Base-by-base conservation (phyloP, 2,888 invertebrate species). In the Clitarchus hookeri region DNA sequence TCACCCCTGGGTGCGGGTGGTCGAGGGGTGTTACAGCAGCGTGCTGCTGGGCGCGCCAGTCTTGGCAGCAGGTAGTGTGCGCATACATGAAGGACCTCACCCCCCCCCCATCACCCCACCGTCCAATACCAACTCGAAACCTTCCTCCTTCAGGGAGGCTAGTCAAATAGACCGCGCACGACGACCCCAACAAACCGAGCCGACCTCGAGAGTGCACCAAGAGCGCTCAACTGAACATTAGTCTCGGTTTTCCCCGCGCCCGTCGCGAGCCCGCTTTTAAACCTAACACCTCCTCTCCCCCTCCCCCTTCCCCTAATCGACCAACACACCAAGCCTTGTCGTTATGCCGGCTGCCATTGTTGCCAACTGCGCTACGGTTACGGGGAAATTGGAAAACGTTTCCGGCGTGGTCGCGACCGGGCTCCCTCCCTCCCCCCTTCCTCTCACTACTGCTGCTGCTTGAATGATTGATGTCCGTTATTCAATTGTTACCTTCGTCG, bases 401-500 rank as follows among this genome's bases (percentile, higher is more conserved):
- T 65, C 65, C 65, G 6, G 6, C 53, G 53, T 19, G 65, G 65
- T 65, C 65, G 65, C 65, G 65, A 23, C 8, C 3, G 16, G 53
- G 13, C 13, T 53, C 53, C 13, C 12, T n/a, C n/a, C n/a, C n/a
- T n/a, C n/a, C n/a, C n/a, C n/a, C n/a, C n/a, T n/a, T n/a, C n/a
- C 53, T 53, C 36, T 36, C 36, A 6, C 48, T 8, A 48, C 48
- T 23, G 65, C n/a, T 65, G 8, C 65, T 65, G 12, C 65, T 65
- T 65, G 65, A 65, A 65, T 65, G 65, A 65, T 65, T 65, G 65
- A 65, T 65, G 65, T n/a, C 19, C 65, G 65, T 65, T n/a, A 65
- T 65, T 65, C 65, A 65, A 23, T 65, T 65, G 65, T 19, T 53
- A 16, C 65, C 0, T 2, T 23, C 65, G 65, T 65, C 23, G 65